phyloP scores from a whole-genome alignment of 2,113 vertebrate species.

The Mormyrus iriodes region DNA sequence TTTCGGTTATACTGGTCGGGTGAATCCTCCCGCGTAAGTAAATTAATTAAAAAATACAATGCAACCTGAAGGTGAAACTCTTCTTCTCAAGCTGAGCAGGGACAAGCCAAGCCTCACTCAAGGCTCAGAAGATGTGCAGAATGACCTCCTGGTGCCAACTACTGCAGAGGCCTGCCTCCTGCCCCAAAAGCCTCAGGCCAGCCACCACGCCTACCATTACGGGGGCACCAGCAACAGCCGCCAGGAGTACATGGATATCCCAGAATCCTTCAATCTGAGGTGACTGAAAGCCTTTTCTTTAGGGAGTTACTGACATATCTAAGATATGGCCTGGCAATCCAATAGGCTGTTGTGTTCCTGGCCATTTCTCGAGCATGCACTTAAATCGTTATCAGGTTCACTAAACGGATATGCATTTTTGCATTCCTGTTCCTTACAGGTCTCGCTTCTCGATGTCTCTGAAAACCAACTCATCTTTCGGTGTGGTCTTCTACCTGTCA shows the following conservation, averaged over 20 bases:
- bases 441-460: constrained; percentile 81
- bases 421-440: constrained; percentile 50
- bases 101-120: constrained; percentile 61
- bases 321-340: neutral
- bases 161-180: constrained; percentile 62
- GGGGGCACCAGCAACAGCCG: constrained; percentile 80
- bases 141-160: constrained; percentile 46
- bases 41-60: neutral
- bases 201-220: constrained; percentile 66
- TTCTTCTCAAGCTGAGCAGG: constrained; percentile 62
- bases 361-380: neutral
- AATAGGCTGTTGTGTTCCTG: neutral
- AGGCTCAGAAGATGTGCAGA: constrained; percentile 55
- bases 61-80: neutral
- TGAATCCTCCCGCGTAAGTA: no score
- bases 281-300: constrained; percentile 35
- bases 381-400: neutral
- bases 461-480: constrained; percentile 80
- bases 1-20: no score
- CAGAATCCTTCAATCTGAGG: constrained; percentile 73
- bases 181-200: constrained; percentile 64
- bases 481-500: constrained; percentile 83
- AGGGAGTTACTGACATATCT: neutral
- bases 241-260: constrained; percentile 74
- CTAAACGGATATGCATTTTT: neutral